Evolutionary conservation across 2,888 invertebrate genomes (phyloP), one percentile per base, ranked within the genome.

Genomic region (Tanypteryx hageni): DNA sequence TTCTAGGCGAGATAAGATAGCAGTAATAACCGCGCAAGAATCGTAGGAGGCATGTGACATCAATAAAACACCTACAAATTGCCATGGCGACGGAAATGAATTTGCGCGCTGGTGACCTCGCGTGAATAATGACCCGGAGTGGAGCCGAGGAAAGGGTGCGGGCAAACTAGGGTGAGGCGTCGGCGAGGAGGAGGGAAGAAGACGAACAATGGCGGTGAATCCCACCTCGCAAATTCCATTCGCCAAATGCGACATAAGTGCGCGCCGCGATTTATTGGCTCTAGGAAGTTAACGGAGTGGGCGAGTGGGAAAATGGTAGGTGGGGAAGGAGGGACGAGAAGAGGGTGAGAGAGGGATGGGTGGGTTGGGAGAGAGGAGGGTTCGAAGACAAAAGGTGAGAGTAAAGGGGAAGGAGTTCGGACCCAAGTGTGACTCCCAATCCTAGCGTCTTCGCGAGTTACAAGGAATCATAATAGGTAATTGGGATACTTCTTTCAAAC

Each of bases 211-310:
- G 27, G 27, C 76, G 76, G 76, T 8, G 44, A 44, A 44, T 44
- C 44, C 44, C 44, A 18, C 68, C 68, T 18, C 7, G 27, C 22
- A 22, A 76, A 76, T 76, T 76, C 76, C 76, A 13, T 27, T 27
- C 22, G 76, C 22, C 68, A n/a, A 68, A 68, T n/a, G 68, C 68
- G 68, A 68, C 68, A 10, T 13, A 68, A 68, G 68, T 68, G n/a
- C 22, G 76, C 76, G 76, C 8, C 76, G 76, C 76, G 76, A 76
- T 76, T 76, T 76, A 76, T 76, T 76, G 76, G 76, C 22, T 27
- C 11, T 13, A 27, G 22, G 27, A 13, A 76, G 27, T 4, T 76
- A 76, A 76, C 76, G 76, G 76, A 27, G 11, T 76, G n/a, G 8
- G 76, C 76, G 76, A 76, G 22, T 76, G 76, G 22, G 76, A 27